These are phyloP conservation scores for Micropterix aruncella DNA, from an alignment of 2,888 invertebrate genomes.

Conservation along the genomic window DNA sequence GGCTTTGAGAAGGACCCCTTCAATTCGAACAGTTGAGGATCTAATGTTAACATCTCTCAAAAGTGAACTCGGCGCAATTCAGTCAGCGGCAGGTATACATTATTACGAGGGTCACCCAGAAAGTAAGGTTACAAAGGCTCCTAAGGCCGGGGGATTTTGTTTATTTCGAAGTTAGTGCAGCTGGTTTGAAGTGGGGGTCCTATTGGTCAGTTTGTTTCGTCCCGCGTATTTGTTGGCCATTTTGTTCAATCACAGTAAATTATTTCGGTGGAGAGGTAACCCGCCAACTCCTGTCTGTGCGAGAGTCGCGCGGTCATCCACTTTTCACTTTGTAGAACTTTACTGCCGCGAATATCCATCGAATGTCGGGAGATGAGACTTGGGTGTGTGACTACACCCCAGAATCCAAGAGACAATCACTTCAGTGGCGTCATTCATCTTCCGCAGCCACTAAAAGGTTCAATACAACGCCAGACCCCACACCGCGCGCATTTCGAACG, in stretches of 20 bases:
- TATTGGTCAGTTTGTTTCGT: background rate
- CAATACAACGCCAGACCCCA: too few species aligned
- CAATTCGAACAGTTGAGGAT: slow-evolving; percentile 4
- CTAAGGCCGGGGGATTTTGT: too few species aligned
- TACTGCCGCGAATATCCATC: background rate
- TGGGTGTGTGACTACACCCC: background rate
- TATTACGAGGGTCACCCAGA: slow-evolving; percentile 3
- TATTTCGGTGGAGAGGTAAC: background rate
- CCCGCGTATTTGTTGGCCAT: background rate
- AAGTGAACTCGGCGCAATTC: slow-evolving; percentile 62
- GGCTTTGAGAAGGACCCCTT: slow-evolving; percentile 51
- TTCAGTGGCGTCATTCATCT: too few species aligned
- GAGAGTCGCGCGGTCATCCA: too few species aligned
- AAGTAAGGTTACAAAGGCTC: too few species aligned
- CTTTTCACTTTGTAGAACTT: slow-evolving; percentile 13
- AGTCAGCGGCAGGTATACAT: slow-evolving; percentile 55
- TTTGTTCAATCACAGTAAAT: background rate
- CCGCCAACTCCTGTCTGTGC: background rate
- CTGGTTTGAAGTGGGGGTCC: too few species aligned
- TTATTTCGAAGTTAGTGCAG: too few species aligned
- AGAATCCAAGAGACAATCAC: too few species aligned
- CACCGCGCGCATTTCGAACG: too few species aligned
- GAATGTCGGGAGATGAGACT: background rate
- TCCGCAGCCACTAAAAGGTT: too few species aligned
- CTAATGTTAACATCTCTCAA: slow-evolving; percentile 31